Percentiles rank a stretch among this genome's conserved stretches.
These are phyloP conservation scores for Odontomachus brunneus DNA, from an alignment of 1,140 invertebrate genomes.

Conservation along the genomic window DNA sequence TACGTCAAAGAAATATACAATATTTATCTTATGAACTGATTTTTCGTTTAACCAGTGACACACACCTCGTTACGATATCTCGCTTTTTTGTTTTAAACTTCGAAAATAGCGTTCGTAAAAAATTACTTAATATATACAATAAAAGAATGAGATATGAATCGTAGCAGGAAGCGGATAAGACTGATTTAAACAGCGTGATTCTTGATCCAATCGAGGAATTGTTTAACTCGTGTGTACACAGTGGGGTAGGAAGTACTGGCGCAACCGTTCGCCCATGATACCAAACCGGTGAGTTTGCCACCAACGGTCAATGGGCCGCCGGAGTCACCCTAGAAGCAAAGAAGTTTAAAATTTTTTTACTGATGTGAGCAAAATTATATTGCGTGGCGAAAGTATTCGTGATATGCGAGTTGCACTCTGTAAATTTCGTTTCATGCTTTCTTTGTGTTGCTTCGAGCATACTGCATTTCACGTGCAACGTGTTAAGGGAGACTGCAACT, in stretches of 20 bases:
- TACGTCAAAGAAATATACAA: too few species aligned
- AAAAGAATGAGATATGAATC: not conserved
- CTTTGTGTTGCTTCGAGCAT: too few species aligned
- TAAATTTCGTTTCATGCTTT: too few species aligned
- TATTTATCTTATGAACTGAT: too few species aligned
- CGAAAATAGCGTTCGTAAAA: not conserved
- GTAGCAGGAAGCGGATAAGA: not conserved
- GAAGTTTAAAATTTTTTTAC: not conserved
- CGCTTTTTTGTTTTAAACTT: not conserved
- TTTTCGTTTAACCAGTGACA: too few species aligned
- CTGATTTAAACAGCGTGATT: slow-evolving; percentile 20
- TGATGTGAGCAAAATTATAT: too few species aligned
- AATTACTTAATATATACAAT: slow-evolving; percentile 2
- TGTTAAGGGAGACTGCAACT: not conserved
- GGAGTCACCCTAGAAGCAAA: slow-evolving; percentile 84
- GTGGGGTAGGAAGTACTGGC: slow-evolving; percentile 76
- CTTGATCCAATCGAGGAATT: slow-evolving; percentile 67
- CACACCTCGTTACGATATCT: too few species aligned
- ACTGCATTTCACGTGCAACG: too few species aligned
- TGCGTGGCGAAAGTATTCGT: too few species aligned
- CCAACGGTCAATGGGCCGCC: slow-evolving; percentile 86
- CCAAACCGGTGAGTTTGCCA: slow-evolving; percentile 81
- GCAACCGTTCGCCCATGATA: slow-evolving; percentile 84
- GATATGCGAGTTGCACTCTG: too few species aligned
- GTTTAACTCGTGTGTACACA: slow-evolving; percentile 80